Percentiles rank a stretch among this genome's conserved stretches.
Evolutionary conservation across 1,140 invertebrate genomes (phyloP).

Genomic region (Bradynema listronoti): DNA sequence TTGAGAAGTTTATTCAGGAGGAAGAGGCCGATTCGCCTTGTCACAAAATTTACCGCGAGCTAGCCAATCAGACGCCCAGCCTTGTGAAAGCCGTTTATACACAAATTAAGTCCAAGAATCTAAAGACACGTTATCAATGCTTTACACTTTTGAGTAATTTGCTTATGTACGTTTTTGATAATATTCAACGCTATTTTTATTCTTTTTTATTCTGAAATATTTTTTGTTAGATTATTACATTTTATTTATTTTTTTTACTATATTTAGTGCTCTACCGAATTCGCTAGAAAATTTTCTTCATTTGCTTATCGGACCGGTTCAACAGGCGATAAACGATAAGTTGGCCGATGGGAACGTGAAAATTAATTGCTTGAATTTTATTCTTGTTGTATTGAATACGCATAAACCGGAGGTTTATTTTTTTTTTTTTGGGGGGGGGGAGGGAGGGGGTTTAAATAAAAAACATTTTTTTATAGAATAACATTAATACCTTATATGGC

Average conservation of each 20-base stretch:
- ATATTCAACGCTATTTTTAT: conserved; percentile 16
- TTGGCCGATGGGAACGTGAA: conserved; percentile 83
- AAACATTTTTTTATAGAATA: too few relatives aligned
- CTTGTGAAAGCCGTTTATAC: conserved; percentile 80
- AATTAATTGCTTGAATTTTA: conserved; percentile 87
- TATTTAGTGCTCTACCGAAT: conserved; percentile 33
- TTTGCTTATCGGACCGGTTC: conserved; percentile 24
- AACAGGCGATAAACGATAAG: conserved; percentile 68
- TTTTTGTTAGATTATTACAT: neutral
- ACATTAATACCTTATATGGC: too few relatives aligned
- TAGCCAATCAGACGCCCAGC: conserved; percentile 65
- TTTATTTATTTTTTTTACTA: conserved; percentile 9
- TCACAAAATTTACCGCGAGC: conserved; percentile 26
- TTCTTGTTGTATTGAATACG: conserved; percentile 75
- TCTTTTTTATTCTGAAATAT: conserved; percentile 9
- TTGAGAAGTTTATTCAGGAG: conserved; percentile 24
- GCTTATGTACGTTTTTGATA: conserved; percentile 63
- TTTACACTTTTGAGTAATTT: conserved; percentile 82
- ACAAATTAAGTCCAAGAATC: conserved; percentile 85
- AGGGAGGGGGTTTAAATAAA: too few relatives aligned
- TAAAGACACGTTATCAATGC: conserved; percentile 84
- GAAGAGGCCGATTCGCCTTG: conserved; percentile 20
- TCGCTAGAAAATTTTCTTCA: conserved; percentile 31
- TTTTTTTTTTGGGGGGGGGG: too few relatives aligned
- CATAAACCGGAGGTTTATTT: conserved; percentile 69